Evolutionary conservation across 2,888 invertebrate species (phyloP).

Genomic region (Cerceris rybyensis): DNA sequence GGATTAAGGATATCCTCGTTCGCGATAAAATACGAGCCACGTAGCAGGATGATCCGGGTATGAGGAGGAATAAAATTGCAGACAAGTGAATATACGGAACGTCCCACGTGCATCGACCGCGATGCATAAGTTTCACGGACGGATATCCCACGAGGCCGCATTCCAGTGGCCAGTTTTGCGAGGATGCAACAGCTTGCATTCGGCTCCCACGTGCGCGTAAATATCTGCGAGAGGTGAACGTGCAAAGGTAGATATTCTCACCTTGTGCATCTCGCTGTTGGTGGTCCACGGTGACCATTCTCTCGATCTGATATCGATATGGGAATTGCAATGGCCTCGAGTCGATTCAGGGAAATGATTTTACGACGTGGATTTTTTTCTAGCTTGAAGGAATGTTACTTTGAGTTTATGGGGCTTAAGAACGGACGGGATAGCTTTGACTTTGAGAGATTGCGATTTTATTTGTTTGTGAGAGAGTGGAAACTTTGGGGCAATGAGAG

Average conservation of each 20-base stretch:
- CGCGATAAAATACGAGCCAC: background rate
- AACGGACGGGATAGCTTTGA: too few relatives aligned
- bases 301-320: background rate
- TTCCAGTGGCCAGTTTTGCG: constrained; percentile 41
- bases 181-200: constrained; percentile 35
- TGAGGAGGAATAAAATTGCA: constrained; percentile 39
- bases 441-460: too few relatives aligned
- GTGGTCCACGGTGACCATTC: constrained; percentile 28
- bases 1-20: too few relatives aligned
- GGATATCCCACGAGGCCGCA: constrained; percentile 60
- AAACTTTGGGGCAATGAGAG: too few relatives aligned
- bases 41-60: background rate
- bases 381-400: too few relatives aligned
- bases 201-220: constrained; percentile 54
- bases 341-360: too few relatives aligned
- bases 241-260: constrained; percentile 21
- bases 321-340: background rate
- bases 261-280: constrained; percentile 18
- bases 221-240: constrained; percentile 32
- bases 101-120: constrained; percentile 65
- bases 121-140: constrained; percentile 58
- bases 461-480: too few relatives aligned
- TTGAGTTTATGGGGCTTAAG: too few relatives aligned
- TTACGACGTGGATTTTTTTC: too few relatives aligned
- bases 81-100: constrained; percentile 47